These are phyloP conservation scores for Rhynchopsitta pachyrhyncha DNA, from an alignment of 2,113 vertebrate species.

Conservation along the genomic window DNA sequence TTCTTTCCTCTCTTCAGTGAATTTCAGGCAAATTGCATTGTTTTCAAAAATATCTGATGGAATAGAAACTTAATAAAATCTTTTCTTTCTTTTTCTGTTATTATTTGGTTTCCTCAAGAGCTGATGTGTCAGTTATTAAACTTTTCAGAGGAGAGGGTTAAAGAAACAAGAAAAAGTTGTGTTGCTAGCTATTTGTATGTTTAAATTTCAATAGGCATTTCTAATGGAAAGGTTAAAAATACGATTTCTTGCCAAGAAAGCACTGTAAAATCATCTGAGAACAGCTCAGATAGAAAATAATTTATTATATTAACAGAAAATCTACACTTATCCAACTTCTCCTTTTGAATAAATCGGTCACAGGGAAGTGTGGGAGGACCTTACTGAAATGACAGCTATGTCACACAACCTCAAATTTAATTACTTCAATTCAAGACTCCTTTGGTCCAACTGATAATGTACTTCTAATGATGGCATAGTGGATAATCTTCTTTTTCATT, in stretches of 20 bases:
- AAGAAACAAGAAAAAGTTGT: background rate
- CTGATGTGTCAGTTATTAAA: background rate
- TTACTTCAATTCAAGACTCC: slow-evolving; percentile 1
- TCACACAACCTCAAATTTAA: slow-evolving; percentile 23
- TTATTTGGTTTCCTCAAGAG: background rate
- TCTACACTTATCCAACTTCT: background rate
- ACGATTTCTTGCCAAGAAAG: background rate
- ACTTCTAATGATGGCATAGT: background rate
- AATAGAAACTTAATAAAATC: background rate
- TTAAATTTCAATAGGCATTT: background rate
- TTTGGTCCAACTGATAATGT: slow-evolving; percentile 6
- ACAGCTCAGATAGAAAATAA: background rate
- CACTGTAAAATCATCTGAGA: background rate
- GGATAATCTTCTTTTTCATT: background rate
- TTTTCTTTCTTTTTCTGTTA: background rate
- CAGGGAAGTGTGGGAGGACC: background rate
- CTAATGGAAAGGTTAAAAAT: background rate
- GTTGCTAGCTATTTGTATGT: background rate
- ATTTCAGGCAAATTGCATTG: background rate
- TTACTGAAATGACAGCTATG: background rate
- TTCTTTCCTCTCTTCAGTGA: background rate
- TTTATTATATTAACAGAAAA: background rate
- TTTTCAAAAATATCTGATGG: background rate
- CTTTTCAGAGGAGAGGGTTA: background rate
- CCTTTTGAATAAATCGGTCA: background rate